Evolutionary conservation across 2,888 invertebrate species (phyloP).

Genomic region (Choristoneura rosaceana): DNA sequence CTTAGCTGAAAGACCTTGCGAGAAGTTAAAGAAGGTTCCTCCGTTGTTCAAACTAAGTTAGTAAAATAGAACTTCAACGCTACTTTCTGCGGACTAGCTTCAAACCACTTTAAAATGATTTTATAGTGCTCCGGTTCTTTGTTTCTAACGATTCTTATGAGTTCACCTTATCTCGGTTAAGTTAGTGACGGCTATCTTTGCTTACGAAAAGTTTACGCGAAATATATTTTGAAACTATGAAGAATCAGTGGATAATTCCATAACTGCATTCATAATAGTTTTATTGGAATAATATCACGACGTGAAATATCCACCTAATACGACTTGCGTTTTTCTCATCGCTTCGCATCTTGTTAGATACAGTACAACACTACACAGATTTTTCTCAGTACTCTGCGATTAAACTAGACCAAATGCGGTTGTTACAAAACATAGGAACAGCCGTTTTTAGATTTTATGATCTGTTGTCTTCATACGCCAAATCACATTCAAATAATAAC

Average conservation of each 20-base stretch:
- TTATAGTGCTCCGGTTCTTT: neutral
- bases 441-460: neutral
- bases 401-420: neutral
- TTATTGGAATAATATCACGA: neutral
- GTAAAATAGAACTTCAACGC: constrained; percentile 25
- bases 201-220: neutral
- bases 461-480: no score
- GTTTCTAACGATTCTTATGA: constrained; percentile 5
- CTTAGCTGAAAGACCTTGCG: constrained; percentile 13
- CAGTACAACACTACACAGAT: constrained; percentile 19
- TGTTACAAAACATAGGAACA: neutral
- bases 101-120: constrained; percentile 32
- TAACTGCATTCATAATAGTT: no score
- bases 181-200: neutral
- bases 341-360: constrained; percentile 23
- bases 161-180: neutral
- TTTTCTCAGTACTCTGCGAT: neutral
- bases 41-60: constrained; percentile 26
- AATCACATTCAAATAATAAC: no score
- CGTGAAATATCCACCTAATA: neutral
- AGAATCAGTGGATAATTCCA: no score
- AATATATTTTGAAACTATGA: neutral
- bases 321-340: constrained; percentile 6
- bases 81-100: constrained; percentile 27
- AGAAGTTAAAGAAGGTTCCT: constrained; percentile 22